phyloP scores from a whole-genome alignment of 37 sponge, comb jelly and placozoan genomes.

The Dysidea cf. avara region DNA sequence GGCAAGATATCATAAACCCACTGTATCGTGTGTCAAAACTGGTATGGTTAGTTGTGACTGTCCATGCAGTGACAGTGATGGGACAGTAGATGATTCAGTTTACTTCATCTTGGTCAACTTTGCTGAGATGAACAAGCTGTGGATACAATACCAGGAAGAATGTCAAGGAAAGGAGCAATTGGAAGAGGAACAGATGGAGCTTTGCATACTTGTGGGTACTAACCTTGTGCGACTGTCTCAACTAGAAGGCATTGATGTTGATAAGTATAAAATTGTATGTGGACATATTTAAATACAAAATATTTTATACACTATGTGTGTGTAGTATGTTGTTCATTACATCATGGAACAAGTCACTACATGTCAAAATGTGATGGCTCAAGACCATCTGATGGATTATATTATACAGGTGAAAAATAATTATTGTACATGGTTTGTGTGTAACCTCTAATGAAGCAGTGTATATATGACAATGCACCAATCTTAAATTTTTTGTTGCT shows the following conservation, averaged over 20 bases:
- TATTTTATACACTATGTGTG: too few relatives aligned
- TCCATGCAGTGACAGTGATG: conserved; percentile 52
- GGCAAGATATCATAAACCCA: too few relatives aligned
- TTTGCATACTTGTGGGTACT: conserved; percentile 94
- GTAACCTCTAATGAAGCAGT: too few relatives aligned
- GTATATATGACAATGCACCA: too few relatives aligned
- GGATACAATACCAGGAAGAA: conserved; percentile 99
- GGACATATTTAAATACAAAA: too few relatives aligned
- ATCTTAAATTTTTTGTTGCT: too few relatives aligned
- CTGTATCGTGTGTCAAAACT: too few relatives aligned
- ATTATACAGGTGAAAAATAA: conserved; percentile 79
- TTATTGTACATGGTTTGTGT: background rate
- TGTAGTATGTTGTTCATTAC: conserved; percentile 79
- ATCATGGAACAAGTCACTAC: conserved; percentile 93
- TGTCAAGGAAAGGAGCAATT: conserved; percentile 88
- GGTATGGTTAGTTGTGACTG: too few relatives aligned
- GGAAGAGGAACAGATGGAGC: conserved; percentile 93
- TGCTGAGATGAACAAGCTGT: conserved; percentile 99
- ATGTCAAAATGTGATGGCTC: conserved; percentile 93
- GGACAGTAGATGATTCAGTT: conserved; percentile 84
- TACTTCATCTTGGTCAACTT: conserved; percentile 92
- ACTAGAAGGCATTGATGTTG: too few relatives aligned
- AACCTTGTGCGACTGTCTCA: conserved; percentile 94
- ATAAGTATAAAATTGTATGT: conserved; percentile 76
- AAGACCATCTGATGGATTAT: conserved; percentile 99